These are phyloP conservation scores for Zaprionus ghesquierei DNA, from an alignment of 1,140 invertebrate genomes.

Conservation along the genomic window DNA sequence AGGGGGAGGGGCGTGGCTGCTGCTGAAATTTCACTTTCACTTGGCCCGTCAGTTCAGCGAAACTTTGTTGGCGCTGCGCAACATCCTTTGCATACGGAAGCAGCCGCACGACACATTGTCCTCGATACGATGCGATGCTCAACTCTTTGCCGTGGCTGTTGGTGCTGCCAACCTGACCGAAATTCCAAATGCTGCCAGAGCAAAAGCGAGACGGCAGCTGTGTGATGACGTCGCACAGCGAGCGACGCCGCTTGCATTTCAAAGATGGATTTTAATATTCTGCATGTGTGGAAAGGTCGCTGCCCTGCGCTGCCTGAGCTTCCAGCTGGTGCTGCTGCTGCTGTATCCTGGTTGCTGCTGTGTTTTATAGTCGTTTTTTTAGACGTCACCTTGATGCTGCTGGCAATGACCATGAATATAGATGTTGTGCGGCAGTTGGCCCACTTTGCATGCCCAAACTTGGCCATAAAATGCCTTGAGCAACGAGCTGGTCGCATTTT, in stretches of 20 bases:
- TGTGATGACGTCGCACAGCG: slow-evolving; percentile 62
- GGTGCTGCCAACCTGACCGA: slow-evolving; percentile 74
- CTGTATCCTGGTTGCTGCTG: slow-evolving; percentile 44
- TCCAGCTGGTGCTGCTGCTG: slow-evolving; percentile 18
- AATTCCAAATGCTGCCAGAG: slow-evolving; percentile 58
- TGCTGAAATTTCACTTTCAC: slow-evolving; percentile 72
- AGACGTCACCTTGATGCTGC: slow-evolving; percentile 71
- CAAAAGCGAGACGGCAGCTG: slow-evolving; percentile 57
- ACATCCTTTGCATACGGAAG: slow-evolving; percentile 81
- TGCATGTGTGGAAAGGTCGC: slow-evolving; percentile 81
- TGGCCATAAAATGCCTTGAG: slow-evolving; percentile 45
- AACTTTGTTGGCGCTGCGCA: slow-evolving; percentile 74
- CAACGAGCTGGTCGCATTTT: slow-evolving; percentile 55
- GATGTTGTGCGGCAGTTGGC: slow-evolving; percentile 40
- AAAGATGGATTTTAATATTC: slow-evolving; percentile 82
- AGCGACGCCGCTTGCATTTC: slow-evolving; percentile 76
- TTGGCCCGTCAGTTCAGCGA: slow-evolving; percentile 76
- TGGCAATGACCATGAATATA: slow-evolving; percentile 79
- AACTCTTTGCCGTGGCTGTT: slow-evolving; percentile 56
- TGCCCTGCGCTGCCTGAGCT: no score
- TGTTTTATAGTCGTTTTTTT: slow-evolving; percentile 40
- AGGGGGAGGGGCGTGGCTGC: background rate
- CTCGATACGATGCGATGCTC: slow-evolving; percentile 70
- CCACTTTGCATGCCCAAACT: slow-evolving; percentile 62
- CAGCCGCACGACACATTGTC: slow-evolving; percentile 76